These are phyloP conservation scores for Dryocosmus kuriphilus DNA, from an alignment of 2,888 invertebrate genomes.

Conservation along the genomic window DNA sequence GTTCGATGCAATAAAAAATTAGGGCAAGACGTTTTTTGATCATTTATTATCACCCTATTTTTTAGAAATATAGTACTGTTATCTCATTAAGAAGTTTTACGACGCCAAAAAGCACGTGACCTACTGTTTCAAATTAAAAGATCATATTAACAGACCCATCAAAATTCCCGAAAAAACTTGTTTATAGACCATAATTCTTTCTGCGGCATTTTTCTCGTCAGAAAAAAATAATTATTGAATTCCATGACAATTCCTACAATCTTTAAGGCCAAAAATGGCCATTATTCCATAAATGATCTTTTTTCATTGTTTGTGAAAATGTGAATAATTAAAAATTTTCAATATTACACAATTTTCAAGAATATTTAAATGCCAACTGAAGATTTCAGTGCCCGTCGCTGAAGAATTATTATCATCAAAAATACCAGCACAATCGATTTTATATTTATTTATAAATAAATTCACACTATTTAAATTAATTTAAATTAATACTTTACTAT, in stretches of 20 bases:
- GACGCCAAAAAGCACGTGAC: slow-evolving; percentile 2
- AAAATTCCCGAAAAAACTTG: slow-evolving; percentile 9
- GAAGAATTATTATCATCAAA: too few relatives aligned
- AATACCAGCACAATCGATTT: too few relatives aligned
- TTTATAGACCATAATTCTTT: slow-evolving; percentile 16
- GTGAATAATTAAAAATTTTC: not conserved
- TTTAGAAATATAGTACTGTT: slow-evolving; percentile 8
- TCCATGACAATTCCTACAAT: too few relatives aligned
- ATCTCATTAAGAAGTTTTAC: slow-evolving; percentile 13
- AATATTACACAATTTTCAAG: too few relatives aligned
- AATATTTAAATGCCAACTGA: too few relatives aligned
- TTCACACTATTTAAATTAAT: too few relatives aligned
- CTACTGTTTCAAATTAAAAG: slow-evolving; percentile 22
- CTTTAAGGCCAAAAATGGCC: too few relatives aligned
- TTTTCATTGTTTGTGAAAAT: not conserved
- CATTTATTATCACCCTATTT: slow-evolving; percentile 1
- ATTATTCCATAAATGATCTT: too few relatives aligned
- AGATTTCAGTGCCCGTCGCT: too few relatives aligned
- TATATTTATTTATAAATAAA: too few relatives aligned
- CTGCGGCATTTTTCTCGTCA: not conserved
- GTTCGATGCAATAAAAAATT: not conserved
- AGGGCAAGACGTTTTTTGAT: not conserved
- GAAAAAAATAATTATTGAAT: not conserved
- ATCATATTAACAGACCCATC: slow-evolving; percentile 7
- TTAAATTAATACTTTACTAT: too few relatives aligned